Base-by-base conservation (phyloP, 2,797 vertebrate species). In the Prunella strophiata region DNA sequence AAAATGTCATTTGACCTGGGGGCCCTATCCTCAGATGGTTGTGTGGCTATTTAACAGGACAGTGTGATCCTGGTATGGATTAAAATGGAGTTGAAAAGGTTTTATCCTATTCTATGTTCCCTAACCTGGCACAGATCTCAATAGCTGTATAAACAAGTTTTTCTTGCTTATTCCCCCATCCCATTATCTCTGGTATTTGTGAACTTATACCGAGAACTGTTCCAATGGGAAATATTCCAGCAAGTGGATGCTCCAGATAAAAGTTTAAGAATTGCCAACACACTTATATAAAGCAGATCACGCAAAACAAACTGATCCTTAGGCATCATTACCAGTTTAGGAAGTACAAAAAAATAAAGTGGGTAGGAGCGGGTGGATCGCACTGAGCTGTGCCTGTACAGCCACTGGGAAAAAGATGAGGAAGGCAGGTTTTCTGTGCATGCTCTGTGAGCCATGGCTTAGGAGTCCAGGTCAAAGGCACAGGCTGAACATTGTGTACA, bases 161-260 rank as follows among this genome's bases (percentile, higher is more conserved):
- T 81, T 94, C 94, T 93, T 89, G 88, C 94, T 95, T 93, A 45
- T 92, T 91, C 22, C 42, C 40, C 71, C 65, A 65, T 61, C 76
- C 63, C 63, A 88, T 93, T 89, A 71, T 91, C 71, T 93, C 47
- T 71, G 91, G 63, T 94, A 92, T 94, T 94, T 90, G 63, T 22
- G 87, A 95, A 87, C 59, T 94, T 95, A 88, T 6, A 90, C 92
- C 0, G 0, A 91, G 55, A 93, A 73, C 57, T 4, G 50, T 95
- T 94, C 91, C 86, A 94, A 27, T 90, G 83, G 87, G 88, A 96
- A 95, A 74, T 82, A 83, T 70, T 85, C 82, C 95, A 94, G 83
- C 67, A 27, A 45, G 85, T 73, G 80, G 85, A 88, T 94, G 66
- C 84, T 96, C 76, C 88, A 92, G 93, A 96, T 87, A 74, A 65